Conservation (phyloP, 2,888 invertebrate species). For the Stratiomys singularior region DNA sequence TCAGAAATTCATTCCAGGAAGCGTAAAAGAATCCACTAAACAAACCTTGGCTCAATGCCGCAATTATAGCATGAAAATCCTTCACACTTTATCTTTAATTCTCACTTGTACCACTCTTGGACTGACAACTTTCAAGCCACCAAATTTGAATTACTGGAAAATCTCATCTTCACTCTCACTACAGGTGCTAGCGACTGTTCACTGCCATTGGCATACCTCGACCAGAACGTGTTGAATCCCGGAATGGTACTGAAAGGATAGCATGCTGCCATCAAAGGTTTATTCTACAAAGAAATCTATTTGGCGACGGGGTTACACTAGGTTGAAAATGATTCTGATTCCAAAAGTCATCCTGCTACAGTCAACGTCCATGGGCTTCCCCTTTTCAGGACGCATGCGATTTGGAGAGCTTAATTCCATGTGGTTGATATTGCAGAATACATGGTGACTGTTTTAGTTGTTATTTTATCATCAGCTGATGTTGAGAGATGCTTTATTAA, state of each 20-base stretch:
- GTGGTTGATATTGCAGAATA: neutral
- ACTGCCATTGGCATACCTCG: neutral
- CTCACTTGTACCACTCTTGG: neutral
- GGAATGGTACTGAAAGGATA: slow-evolving; percentile 46
- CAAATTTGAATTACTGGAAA: neutral
- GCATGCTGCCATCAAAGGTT: slow-evolving; percentile 31
- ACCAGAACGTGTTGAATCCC: slow-evolving; percentile 48
- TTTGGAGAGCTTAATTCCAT: neutral
- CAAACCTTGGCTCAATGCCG: too few species aligned
- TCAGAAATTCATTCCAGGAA: too few species aligned
- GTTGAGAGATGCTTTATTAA: too few species aligned
- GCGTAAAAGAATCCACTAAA: too few species aligned
- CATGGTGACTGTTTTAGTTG: too few species aligned
- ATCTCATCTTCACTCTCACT: too few species aligned
- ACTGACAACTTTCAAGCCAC: neutral
- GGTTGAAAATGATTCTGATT: neutral
- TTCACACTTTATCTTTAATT: neutral
- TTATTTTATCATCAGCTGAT: too few species aligned
- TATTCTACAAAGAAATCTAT: neutral
- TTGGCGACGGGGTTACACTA: slow-evolving; percentile 9
- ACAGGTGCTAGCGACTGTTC: too few species aligned
- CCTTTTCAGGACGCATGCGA: slow-evolving; percentile 24
- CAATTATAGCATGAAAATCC: too few species aligned
- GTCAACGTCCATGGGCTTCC: slow-evolving; percentile 27
- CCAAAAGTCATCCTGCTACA: neutral